Conservation (phyloP, 2,888 invertebrate species). For the Busseola fusca region DNA sequence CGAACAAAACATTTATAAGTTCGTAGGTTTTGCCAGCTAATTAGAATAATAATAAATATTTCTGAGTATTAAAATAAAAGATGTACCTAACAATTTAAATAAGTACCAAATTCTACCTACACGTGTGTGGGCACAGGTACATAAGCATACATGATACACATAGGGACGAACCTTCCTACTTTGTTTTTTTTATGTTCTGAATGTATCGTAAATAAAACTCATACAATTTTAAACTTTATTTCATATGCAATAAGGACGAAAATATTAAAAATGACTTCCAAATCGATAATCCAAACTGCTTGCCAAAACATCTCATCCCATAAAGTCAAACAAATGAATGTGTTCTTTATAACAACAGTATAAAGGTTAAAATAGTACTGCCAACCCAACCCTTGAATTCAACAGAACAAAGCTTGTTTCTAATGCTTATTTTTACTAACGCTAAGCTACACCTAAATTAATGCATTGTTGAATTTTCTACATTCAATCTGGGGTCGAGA, state of each 20-base stretch:
- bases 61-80: constrained; percentile 12
- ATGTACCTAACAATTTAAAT: constrained; percentile 4
- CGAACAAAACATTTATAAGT: background rate
- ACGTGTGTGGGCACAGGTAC: constrained; percentile 11
- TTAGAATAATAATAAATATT: background rate
- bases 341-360: background rate
- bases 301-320: constrained; percentile 23
- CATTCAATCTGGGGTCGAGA: background rate
- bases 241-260: background rate
- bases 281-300: constrained; percentile 42
- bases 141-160: constrained; percentile 1
- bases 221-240: constrained; percentile 19
- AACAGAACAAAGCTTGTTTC: constrained; percentile 8
- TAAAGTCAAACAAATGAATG: constrained; percentile 12
- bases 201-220: constrained; percentile 17
- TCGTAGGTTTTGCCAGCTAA: background rate
- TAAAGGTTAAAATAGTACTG: constrained; percentile 19
- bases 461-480: background rate
- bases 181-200: constrained; percentile 22
- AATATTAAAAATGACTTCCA: constrained; percentile 1
- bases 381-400: background rate
- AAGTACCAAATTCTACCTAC: constrained; percentile 6
- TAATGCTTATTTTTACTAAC: background rate
- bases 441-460: background rate
- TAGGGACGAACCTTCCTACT: constrained; percentile 23